Evolutionary conservation across 2,797 vertebrate species (phyloP).

Genomic region (Coregonus ussuriensis): DNA sequence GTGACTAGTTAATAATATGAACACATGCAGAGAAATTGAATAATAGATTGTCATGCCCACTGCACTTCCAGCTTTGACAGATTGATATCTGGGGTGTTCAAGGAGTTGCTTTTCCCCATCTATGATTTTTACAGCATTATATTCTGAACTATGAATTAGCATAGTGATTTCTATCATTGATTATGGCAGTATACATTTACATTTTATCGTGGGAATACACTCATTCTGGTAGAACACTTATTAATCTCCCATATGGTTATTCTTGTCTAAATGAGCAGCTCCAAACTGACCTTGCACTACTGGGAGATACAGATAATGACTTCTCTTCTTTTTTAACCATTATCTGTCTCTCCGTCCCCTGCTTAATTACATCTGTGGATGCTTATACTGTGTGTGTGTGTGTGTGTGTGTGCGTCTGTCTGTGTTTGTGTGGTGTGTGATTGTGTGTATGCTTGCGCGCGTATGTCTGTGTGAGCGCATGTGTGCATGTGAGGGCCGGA

Average conservation of each 20-base stretch:
- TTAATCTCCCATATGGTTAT: not conserved
- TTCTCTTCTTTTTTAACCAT: slow-evolving; percentile 28
- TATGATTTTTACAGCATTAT: not conserved
- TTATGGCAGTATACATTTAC: not conserved
- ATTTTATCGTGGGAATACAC: not conserved
- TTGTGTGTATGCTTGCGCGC: not conserved
- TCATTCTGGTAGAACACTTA: not conserved
- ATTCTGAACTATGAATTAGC: not conserved
- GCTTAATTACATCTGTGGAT: slow-evolving; percentile 51
- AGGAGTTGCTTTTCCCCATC: not conserved
- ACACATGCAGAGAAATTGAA: not conserved
- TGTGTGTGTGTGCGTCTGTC: not conserved
- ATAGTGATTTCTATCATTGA: not conserved
- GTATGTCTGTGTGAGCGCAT: not conserved
- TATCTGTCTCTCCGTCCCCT: slow-evolving; percentile 23
- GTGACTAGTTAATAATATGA: not conserved
- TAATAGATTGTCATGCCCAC: not conserved
- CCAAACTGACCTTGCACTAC: slow-evolving; percentile 20
- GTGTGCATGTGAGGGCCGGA: slow-evolving; percentile 44
- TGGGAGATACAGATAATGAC: slow-evolving; percentile 33
- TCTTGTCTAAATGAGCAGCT: slow-evolving; percentile 33
- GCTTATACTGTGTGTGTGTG: slow-evolving; percentile 33
- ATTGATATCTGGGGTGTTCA: not conserved
- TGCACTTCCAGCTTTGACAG: not conserved
- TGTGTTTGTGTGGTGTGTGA: slow-evolving; percentile 1